A percentile compares a stretch with the other conserved stretches of the same genome.
Conservation (phyloP, 2,888 invertebrate species). For the Thysanoteuthis rhombus region DNA sequence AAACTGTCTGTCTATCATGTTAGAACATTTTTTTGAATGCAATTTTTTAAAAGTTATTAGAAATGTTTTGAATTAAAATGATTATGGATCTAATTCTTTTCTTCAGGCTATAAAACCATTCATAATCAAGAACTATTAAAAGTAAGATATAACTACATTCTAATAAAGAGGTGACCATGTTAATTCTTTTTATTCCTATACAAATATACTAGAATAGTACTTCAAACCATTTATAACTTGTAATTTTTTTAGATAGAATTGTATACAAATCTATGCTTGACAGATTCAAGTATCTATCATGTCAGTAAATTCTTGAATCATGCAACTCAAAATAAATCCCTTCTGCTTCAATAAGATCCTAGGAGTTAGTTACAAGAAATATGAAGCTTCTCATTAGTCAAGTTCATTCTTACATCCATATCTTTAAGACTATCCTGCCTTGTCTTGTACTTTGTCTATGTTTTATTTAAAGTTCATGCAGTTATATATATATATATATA, state of each 20-base stretch:
- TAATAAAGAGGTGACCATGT: neutral
- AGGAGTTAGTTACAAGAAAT: too few species aligned
- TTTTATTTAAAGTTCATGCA: too few species aligned
- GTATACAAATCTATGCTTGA: neutral
- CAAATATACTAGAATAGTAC: neutral
- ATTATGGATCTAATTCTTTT: too few species aligned
- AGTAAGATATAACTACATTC: neutral
- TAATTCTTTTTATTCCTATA: neutral
- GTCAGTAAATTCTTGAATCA: neutral
- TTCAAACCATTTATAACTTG: neutral
- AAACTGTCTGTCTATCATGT: too few species aligned
- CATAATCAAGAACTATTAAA: neutral
- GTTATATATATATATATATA: too few species aligned
- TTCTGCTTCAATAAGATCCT: neutral
- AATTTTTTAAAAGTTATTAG: neutral
- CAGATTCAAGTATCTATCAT: neutral
- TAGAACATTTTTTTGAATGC: neutral
- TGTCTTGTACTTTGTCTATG: too few species aligned
- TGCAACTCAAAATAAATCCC: neutral
- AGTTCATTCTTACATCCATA: too few species aligned
- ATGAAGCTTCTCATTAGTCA: too few species aligned
- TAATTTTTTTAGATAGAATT: too few species aligned
- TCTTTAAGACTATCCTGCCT: too few species aligned
- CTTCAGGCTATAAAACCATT: neutral
- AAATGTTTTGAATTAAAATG: neutral